Evolutionary conservation across 2,113 vertebrate genomes (phyloP).

Genomic region (Podiceps cristatus): DNA sequence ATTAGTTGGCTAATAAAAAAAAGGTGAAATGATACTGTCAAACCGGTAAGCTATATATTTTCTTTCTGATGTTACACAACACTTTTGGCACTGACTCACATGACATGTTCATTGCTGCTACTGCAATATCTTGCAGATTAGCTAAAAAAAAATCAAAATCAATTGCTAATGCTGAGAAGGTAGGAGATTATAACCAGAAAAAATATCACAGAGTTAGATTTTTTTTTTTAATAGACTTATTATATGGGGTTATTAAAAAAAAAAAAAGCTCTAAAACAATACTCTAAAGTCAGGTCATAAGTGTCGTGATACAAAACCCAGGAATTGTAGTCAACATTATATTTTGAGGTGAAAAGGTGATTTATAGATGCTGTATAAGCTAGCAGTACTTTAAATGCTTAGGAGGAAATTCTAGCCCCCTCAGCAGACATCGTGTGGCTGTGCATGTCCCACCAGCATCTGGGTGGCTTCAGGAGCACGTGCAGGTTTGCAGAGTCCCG

Average conservation of each 20-base stretch:
- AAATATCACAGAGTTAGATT: background rate
- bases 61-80: background rate
- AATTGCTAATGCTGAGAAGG: background rate
- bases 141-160: background rate
- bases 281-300: background rate
- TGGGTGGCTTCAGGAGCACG: background rate
- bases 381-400: background rate
- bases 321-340: background rate
- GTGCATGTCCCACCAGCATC: fast-evolving
- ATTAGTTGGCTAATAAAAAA: background rate
- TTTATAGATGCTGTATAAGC: background rate
- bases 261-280: background rate
- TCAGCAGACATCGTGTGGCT: fast-evolving
- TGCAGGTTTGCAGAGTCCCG: background rate
- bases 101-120: background rate
- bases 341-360: background rate
- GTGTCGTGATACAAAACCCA: background rate
- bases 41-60: background rate
- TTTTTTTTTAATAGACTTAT: background rate
- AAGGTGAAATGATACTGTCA: background rate
- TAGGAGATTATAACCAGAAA: background rate
- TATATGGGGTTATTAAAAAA: background rate
- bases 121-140: background rate
- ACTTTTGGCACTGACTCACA: background rate
- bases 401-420: background rate